Percentiles rank a stretch among this genome's conserved stretches.
These are phyloP conservation scores for Drosophila silvestris DNA, from an alignment of 2,888 invertebrate species.

Conservation along the genomic window DNA sequence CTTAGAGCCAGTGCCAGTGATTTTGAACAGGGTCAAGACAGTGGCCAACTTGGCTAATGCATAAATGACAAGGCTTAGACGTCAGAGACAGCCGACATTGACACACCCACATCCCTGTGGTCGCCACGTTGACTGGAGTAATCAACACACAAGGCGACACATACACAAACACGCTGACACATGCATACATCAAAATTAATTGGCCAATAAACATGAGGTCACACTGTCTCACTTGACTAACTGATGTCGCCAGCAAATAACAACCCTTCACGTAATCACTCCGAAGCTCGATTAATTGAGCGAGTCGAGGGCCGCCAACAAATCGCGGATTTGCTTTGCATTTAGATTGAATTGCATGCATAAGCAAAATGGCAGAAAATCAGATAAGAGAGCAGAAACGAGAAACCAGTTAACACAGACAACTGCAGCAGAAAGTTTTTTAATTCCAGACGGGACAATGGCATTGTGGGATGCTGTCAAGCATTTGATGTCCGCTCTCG, in stretches of 20 bases:
- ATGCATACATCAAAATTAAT: constrained; percentile 57
- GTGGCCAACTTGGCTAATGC: constrained; percentile 7
- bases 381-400: not conserved
- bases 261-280: not conserved
- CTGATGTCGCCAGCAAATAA: constrained; percentile 5
- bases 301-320: constrained; percentile 7
- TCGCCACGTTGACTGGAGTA: constrained; percentile 12
- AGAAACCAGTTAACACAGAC: constrained; percentile 45
- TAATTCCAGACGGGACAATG: constrained; percentile 9
- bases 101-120: constrained; percentile 1
- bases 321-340: constrained; percentile 46
- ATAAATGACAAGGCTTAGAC: constrained; percentile 20
- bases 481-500: not conserved
- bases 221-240: constrained; percentile 11
- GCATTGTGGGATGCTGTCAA: not conserved
- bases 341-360: constrained; percentile 58
- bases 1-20: not conserved
- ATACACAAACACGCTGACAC: not conserved
- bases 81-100: constrained; percentile 2
- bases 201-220: constrained; percentile 36
- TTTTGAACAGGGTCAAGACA: not conserved
- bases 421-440: constrained; percentile 31
- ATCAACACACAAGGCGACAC: constrained; percentile 30
- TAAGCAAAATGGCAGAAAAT: constrained; percentile 9
- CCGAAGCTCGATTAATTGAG: constrained; percentile 48